Percentiles rank a stretch among this genome's conserved stretches.
Evolutionary conservation across 2,888 invertebrate genomes (phyloP).

Genomic region (Drosophila seclusa): DNA sequence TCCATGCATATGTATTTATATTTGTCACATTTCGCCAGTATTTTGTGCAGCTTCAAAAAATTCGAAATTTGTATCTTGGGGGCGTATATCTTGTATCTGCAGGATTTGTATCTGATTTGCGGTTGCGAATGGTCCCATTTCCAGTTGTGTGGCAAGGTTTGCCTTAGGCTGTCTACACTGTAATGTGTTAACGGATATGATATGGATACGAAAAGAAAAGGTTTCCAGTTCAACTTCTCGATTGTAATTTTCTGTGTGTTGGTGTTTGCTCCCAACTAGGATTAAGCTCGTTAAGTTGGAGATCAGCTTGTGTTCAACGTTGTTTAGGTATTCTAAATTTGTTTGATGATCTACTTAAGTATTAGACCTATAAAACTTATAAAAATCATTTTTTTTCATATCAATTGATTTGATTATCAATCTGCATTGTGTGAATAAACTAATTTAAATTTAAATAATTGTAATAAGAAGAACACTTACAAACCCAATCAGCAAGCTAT

Average conservation of each 20-base stretch:
- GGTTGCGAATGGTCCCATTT: constrained; percentile 22
- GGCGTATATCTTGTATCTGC: constrained; percentile 65
- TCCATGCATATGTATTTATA: constrained; percentile 44
- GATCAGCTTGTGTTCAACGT: constrained; percentile 1
- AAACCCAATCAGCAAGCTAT: not conserved
- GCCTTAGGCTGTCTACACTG: constrained; percentile 16
- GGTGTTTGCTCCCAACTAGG: too few species aligned
- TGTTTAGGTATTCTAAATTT: not conserved
- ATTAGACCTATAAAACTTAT: too few species aligned
- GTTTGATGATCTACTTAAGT: not conserved
- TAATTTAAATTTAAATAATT: not conserved
- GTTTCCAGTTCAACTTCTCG: not conserved
- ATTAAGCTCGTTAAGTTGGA: not conserved
- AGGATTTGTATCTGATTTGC: constrained; percentile 52
- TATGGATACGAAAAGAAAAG: not conserved
- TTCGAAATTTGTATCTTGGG: constrained; percentile 66
- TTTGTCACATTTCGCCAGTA: constrained; percentile 66
- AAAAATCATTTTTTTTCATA: not conserved
- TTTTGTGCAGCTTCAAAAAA: constrained; percentile 56
- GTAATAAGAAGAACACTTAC: not conserved
- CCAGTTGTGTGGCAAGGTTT: constrained; percentile 12
- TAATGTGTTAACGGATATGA: constrained; percentile 19
- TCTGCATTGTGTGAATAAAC: too few species aligned
- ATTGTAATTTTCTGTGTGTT: not conserved
- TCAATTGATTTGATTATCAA: too few species aligned